A percentile compares a stretch with the other conserved stretches of the same genome.
These are phyloP conservation scores for Intellagama lesueurii DNA, from an alignment of 2,797 vertebrate species.

Conservation along the genomic window DNA sequence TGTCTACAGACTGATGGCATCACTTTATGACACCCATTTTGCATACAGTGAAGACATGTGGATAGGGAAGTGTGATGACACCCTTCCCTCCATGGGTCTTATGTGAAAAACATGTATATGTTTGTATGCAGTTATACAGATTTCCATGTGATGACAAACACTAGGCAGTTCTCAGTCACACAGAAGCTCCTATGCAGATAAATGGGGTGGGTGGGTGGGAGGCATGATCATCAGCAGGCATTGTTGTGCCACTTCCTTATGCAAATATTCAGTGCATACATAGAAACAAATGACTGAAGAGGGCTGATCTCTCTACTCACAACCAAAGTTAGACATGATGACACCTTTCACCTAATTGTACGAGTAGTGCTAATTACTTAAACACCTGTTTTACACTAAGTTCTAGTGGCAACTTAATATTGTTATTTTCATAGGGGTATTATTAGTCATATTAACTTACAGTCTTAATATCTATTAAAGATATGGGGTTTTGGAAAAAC, in stretches of 20 bases:
- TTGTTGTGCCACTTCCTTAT: too few species aligned
- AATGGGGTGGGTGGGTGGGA: too few species aligned
- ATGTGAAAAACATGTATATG: not conserved
- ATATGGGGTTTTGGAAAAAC: too few species aligned
- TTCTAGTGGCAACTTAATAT: not conserved
- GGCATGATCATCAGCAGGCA: not conserved
- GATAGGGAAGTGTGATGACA: not conserved
- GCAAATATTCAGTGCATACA: not conserved
- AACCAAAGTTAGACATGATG: not conserved
- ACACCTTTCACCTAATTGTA: not conserved
- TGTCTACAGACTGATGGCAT: too few species aligned
- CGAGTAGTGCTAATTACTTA: not conserved
- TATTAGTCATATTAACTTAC: too few species aligned
- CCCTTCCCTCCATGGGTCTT: not conserved
- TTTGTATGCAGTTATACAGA: too few species aligned
- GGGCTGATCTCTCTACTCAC: not conserved
- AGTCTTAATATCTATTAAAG: too few species aligned
- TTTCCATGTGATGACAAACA: not conserved
- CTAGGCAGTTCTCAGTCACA: not conserved
- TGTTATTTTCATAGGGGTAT: not conserved
- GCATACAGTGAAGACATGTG: not conserved
- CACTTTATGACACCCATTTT: too few species aligned
- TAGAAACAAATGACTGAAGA: not conserved
- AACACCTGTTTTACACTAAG: not conserved
- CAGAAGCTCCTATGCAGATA: not conserved